phyloP scores from a whole-genome alignment of 2,113 vertebrate genomes.

The Scomber colias region DNA sequence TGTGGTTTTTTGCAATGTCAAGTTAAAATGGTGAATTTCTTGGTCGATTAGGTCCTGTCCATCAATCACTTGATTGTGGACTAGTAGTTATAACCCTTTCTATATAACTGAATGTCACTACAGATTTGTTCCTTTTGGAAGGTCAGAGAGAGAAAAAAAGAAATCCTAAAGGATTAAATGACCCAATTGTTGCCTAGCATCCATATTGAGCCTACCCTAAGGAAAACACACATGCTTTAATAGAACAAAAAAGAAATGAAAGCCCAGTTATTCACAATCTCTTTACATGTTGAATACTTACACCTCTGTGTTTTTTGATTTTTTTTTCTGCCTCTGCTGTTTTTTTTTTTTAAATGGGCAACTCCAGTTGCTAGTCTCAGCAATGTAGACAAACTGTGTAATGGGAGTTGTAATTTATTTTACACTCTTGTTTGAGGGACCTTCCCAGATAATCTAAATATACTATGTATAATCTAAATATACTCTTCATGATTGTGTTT shows the following conservation, averaged over 20 bases:
- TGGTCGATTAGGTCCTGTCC: background rate
- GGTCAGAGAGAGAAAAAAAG: conserved; percentile 55
- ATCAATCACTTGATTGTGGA: conserved; percentile 12
- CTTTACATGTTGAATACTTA: background rate
- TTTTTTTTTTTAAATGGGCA: background rate
- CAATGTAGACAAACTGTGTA: background rate
- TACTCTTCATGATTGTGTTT: background rate
- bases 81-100: conserved; percentile 20
- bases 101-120: conserved; percentile 44
- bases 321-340: background rate
- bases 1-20: background rate
- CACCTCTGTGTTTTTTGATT: background rate
- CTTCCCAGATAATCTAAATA: background rate
- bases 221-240: conserved; percentile 35
- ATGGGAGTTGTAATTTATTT: background rate
- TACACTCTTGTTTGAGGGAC: background rate
- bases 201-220: conserved; percentile 50
- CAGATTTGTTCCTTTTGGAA: conserved; percentile 63
- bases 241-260: conserved; percentile 31
- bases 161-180: conserved; percentile 65
- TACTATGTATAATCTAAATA: background rate
- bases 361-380: background rate
- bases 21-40: background rate
- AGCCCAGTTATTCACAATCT: conserved; percentile 1
- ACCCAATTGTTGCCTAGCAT: conserved; percentile 72